phyloP scores from a whole-genome alignment of 2,113 vertebrate species.

The Brachypodius melanocephalos region DNA sequence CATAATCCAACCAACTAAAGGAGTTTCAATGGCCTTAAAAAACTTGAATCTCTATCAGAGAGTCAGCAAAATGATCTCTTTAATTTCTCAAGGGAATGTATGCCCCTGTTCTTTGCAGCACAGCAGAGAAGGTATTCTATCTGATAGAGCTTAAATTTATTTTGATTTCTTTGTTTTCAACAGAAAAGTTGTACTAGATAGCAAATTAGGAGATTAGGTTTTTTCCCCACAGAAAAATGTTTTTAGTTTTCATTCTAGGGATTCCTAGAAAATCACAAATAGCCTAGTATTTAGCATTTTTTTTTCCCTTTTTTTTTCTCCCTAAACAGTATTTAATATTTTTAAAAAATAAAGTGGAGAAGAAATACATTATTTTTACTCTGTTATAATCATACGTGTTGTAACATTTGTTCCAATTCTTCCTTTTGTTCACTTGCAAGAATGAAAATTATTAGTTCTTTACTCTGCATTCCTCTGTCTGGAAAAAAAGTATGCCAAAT shows the following conservation, averaged over 20 bases:
- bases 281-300: neutral
- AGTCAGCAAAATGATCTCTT: neutral
- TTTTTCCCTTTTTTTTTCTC: neutral
- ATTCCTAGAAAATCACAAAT: neutral
- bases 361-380: neutral
- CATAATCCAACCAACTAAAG: neutral
- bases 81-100: constrained; percentile 45
- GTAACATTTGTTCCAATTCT: neutral
- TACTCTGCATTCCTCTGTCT: neutral
- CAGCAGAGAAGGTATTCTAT: neutral
- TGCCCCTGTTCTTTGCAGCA: neutral
- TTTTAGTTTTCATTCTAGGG: neutral
- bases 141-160: neutral
- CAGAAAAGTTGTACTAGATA: neutral
- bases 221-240: neutral
- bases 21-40: neutral
- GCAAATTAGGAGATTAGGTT: neutral
- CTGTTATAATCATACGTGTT: neutral
- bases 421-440: neutral
- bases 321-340: neutral
- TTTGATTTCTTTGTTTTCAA: neutral
- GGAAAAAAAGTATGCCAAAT: neutral
- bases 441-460: neutral
- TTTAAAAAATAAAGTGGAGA: neutral
- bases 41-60: neutral